Conservation (phyloP, 2,797 vertebrate species). For the Premnoplex brunnescens region DNA sequence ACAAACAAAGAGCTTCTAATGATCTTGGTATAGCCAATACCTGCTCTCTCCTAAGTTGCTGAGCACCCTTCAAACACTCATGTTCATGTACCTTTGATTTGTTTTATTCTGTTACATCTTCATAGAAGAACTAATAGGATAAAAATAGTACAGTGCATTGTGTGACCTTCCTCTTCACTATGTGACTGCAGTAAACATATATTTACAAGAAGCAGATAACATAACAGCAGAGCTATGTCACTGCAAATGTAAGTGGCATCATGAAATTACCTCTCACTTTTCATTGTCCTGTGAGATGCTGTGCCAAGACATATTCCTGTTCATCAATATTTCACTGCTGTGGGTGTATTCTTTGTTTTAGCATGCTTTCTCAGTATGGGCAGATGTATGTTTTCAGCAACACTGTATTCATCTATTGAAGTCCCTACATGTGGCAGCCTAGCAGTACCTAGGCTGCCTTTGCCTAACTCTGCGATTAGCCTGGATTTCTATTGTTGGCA, state of each 20-base stretch:
- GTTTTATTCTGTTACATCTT: background rate
- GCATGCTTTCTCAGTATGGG: background rate
- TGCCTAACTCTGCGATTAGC: background rate
- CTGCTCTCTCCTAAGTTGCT: background rate
- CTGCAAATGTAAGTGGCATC: constrained; percentile 2
- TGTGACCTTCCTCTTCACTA: background rate
- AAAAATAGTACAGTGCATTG: background rate
- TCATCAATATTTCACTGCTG: background rate
- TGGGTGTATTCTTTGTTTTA: background rate
- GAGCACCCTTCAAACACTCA: background rate
- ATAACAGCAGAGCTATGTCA: background rate
- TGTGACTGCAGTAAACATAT: constrained; percentile 15
- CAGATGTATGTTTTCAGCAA: constrained; percentile 4
- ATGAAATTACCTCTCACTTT: constrained; percentile 14
- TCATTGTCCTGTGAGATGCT: constrained; percentile 1
- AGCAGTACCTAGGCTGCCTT: background rate
- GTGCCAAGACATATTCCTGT: background rate
- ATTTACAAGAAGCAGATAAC: constrained; percentile 14
- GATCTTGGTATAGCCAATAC: background rate
- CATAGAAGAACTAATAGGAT: constrained; percentile 5
- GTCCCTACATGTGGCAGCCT: background rate
- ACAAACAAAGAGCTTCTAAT: constrained; percentile 38
- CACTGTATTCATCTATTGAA: background rate
- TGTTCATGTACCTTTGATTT: background rate
- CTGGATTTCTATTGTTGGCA: background rate